Conservation (phyloP, 1,140 invertebrate species). For the Tetramorium alpestre region DNA sequence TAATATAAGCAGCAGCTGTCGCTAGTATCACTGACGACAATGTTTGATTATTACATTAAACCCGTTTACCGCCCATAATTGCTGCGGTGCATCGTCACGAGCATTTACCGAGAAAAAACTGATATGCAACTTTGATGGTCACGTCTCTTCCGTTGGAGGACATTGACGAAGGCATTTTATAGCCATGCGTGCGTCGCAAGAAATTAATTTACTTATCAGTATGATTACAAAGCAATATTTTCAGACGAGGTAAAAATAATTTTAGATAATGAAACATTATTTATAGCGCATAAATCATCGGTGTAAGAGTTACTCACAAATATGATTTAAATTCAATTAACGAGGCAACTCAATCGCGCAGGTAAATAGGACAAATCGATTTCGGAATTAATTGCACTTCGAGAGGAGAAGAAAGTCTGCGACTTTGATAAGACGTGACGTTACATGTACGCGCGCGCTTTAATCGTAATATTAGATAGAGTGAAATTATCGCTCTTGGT, state of each 20-base stretch:
- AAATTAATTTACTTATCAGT: neutral
- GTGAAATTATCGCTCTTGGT: neutral
- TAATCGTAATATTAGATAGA: neutral
- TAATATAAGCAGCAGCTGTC: slow-evolving; percentile 46
- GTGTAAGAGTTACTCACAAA: slow-evolving; percentile 25
- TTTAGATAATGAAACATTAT: neutral
- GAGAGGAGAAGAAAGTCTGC: neutral
- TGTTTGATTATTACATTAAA: slow-evolving; percentile 64
- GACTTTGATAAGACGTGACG: neutral
- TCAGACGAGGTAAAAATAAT: neutral
- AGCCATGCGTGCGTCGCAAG: neutral
- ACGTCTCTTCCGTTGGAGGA: slow-evolving; percentile 16
- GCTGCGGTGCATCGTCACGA: slow-evolving; percentile 44
- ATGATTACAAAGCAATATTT: slow-evolving; percentile 3
- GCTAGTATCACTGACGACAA: slow-evolving; percentile 52
- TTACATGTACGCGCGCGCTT: neutral
- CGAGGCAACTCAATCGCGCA: neutral
- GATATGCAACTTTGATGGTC: slow-evolving; percentile 18
- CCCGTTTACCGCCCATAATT: slow-evolving; percentile 45
- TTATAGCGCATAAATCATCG: neutral
- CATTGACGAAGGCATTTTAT: slow-evolving; percentile 2
- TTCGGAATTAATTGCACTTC: neutral
- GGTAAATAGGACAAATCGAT: slow-evolving; percentile 4
- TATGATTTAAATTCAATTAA: neutral
- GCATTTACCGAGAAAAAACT: slow-evolving; percentile 37